A percentile compares a stretch with the other conserved stretches of the same genome.
Conservation (phyloP, 2,888 invertebrate genomes). For the Neoscelio sp. region DNA sequence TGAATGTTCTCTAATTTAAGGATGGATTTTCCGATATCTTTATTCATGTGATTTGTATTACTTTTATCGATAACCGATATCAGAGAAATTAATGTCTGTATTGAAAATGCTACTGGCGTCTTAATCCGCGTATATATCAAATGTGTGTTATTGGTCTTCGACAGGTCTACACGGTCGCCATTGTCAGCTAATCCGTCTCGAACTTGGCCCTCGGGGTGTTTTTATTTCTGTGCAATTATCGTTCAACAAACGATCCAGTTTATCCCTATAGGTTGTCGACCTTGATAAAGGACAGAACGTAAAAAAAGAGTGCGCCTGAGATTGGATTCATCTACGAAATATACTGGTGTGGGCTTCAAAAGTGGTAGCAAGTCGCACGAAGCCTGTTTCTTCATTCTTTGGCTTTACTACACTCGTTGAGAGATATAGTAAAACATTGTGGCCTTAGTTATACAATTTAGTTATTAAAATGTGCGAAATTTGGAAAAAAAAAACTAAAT, state of each 20-base stretch:
- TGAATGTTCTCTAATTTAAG: not conserved
- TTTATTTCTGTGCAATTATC: conserved; percentile 52
- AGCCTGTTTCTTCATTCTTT: conserved; percentile 25
- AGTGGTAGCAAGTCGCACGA: conserved; percentile 14
- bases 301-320: conserved; percentile 12
- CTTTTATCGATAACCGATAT: conserved; percentile 5
- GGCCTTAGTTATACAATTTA: no score
- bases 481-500: no score
- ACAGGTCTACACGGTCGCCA: conserved; percentile 13
- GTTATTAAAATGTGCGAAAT: no score
- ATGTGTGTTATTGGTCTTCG: conserved; percentile 28
- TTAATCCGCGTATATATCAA: conserved; percentile 43
- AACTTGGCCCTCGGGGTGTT: conserved; percentile 28
- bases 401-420: no score
- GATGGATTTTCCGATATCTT: not conserved
- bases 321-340: conserved; percentile 25
- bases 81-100: conserved; percentile 23
- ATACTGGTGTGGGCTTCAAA: conserved; percentile 23
- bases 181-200: conserved; percentile 44
- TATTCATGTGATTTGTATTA: conserved; percentile 12
- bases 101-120: conserved; percentile 20
- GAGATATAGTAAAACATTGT: no score
- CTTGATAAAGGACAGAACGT: conserved; percentile 41
- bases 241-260: conserved; percentile 43
- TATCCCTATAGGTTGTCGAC: conserved; percentile 40